These are phyloP conservation scores for Drosophila pseudotalamancana DNA, from an alignment of 2,888 invertebrate species.

Conservation along the genomic window DNA sequence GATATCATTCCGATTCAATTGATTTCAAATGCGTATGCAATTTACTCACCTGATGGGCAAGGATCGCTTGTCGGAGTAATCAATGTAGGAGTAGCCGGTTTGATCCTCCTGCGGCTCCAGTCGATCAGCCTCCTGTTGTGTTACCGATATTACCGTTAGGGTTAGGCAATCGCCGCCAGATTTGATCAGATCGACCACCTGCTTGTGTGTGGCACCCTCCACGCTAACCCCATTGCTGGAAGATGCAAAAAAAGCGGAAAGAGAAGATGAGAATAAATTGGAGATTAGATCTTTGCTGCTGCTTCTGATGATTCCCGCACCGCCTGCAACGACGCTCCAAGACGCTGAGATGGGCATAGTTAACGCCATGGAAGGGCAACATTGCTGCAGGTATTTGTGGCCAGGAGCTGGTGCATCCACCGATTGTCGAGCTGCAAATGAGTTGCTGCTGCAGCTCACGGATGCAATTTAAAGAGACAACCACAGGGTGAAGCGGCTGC, in stretches of 20 bases:
- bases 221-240: constrained; percentile 96
- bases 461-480: constrained; percentile 49
- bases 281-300: too few species aligned
- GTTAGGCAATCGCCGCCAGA: constrained; percentile 98
- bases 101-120: constrained; percentile 93
- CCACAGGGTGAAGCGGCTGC: background rate
- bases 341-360: constrained; percentile 68
- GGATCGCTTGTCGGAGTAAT: constrained; percentile 97
- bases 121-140: constrained; percentile 94
- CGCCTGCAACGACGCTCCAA: constrained; percentile 71
- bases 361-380: constrained; percentile 82
- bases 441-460: constrained; percentile 5
- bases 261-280: background rate
- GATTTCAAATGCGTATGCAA: too few species aligned
- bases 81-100: constrained; percentile 91
- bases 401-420: background rate
- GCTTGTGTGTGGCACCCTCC: constrained; percentile 99
- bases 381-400: constrained; percentile 42
- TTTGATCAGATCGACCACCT: constrained; percentile 99
- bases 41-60: constrained; percentile 87
- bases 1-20: too few species aligned
- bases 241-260: background rate
- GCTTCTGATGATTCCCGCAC: constrained; percentile 44
- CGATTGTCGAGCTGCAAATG: constrained; percentile 20
- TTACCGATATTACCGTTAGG: constrained; percentile 97